Base-by-base conservation (phyloP, 2,888 invertebrate genomes). In the Lycaena phlaeas region DNA sequence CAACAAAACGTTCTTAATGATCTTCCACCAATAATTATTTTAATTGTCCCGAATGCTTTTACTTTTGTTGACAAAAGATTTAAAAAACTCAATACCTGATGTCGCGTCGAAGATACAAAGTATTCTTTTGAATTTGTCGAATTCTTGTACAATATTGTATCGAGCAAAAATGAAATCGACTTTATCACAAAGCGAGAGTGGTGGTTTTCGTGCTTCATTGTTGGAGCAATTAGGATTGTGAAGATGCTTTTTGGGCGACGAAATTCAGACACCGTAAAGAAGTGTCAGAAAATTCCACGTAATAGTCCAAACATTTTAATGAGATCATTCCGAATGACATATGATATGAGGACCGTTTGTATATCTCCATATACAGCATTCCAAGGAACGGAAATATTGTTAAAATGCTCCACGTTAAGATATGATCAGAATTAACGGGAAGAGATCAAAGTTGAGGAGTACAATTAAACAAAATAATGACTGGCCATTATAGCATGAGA, bases 231-330 rank as follows among this genome's bases (percentile, higher is more conserved):
- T 48, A 49, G 43, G 42, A 40, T 38, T 28, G 41, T 36, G 38
- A 52, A 48, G 36, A 47, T 47, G 44, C 49, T 56, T 57, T 54
- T 61, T 59, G 59, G 57, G 56, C 51, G 48, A 57, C 53, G 55
- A 61, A 66, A 64, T 52, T 56, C 59, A 52, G 60, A 55, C 54
- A 61, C 59, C 58, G 61, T 64, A 64, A 68, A 70, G 65, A 69
- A 59, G 59, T 57, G 51, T 52, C 53, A 31, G 43, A 53, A 59
- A 71, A 75, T 74, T 67, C 61, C 54, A 59, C 54, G 70, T 75
- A 72, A 74, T 70, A 72, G 68, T 54, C 55, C 44, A 70, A 72
- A 67, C 61, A 79, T 79, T 79, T 81, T 81, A 79, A 81, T 70
- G 76, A 77, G 68, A 57, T 63, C 65, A 69, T 75, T 68, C 62